Conservation (phyloP, 1,140 invertebrate genomes). For the Metaphire vulgaris region DNA sequence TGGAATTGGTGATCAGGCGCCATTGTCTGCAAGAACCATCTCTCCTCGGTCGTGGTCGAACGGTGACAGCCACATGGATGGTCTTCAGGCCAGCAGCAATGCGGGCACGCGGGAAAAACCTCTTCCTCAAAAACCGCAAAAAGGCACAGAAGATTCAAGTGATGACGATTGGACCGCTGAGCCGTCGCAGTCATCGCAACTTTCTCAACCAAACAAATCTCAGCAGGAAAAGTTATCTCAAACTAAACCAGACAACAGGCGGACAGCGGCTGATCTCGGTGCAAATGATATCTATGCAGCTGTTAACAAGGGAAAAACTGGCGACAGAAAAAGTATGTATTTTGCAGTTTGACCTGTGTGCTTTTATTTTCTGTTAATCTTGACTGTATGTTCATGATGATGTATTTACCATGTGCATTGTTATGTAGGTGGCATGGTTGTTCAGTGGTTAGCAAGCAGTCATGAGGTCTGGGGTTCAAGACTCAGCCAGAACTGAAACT, state of each 20-base stretch:
- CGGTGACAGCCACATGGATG: not conserved
- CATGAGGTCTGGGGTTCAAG: too few relatives aligned
- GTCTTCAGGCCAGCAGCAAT: not conserved
- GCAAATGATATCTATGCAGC: not conserved
- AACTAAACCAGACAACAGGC: not conserved
- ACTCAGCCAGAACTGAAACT: too few relatives aligned
- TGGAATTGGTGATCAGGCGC: not conserved
- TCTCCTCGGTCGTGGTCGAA: not conserved
- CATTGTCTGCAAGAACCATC: not conserved
- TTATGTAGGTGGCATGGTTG: too few relatives aligned
- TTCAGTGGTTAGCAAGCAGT: too few relatives aligned
- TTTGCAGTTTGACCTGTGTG: too few relatives aligned
- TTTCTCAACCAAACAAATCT: not conserved
- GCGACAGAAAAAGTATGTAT: too few relatives aligned
- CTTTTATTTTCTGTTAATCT: too few relatives aligned
- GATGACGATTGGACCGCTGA: not conserved
- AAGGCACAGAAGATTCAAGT: not conserved
- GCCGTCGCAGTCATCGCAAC: not conserved
- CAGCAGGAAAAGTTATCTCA: not conserved
- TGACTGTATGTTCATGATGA: too few relatives aligned
- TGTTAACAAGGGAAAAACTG: not conserved
- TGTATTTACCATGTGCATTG: too few relatives aligned
- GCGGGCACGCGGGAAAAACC: too few relatives aligned
- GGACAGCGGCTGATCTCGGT: not conserved
- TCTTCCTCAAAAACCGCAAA: too few relatives aligned